These are phyloP conservation scores for Lucifuga dentata DNA, from an alignment of 2,113 vertebrate genomes.

Conservation along the genomic window DNA sequence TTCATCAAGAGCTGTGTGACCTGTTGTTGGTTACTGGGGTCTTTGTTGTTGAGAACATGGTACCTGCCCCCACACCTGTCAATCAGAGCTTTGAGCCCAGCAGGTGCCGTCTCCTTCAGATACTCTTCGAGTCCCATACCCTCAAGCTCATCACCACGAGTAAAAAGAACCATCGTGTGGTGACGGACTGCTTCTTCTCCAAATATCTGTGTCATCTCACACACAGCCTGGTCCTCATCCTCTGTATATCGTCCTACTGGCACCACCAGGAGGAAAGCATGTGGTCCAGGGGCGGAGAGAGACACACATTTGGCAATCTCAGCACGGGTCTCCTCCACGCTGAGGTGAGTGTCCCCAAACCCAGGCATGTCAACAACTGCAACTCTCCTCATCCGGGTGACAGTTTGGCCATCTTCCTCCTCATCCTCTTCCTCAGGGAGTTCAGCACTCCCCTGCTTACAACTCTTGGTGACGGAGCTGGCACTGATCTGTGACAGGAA, in stretches of 20 bases:
- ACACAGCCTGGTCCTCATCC: constrained; percentile 61
- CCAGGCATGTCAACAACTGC: constrained; percentile 82
- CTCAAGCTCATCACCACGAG: constrained; percentile 78
- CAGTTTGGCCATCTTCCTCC: constrained; percentile 4
- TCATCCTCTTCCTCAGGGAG: constrained; percentile 36
- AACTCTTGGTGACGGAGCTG: constrained; percentile 78
- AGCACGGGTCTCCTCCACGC: constrained; percentile 55
- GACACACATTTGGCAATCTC: constrained; percentile 80
- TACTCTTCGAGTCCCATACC: constrained; percentile 68
- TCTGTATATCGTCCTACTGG: constrained; percentile 82
- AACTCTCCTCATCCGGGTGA: constrained; percentile 32
- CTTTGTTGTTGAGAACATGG: constrained; percentile 82
- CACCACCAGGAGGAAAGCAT: constrained; percentile 82
- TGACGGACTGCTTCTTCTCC: constrained; percentile 70
- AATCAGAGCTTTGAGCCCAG: constrained; percentile 71
- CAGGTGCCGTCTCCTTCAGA: constrained; percentile 64
- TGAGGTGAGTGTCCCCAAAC: constrained; percentile 81
- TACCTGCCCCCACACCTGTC: constrained; percentile 78
- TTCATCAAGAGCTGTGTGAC: constrained; percentile 74
- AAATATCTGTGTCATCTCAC: constrained; percentile 73
- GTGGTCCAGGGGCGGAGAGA: constrained; percentile 77
- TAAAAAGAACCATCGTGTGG: constrained; percentile 83
- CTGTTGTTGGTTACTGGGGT: constrained; percentile 62
- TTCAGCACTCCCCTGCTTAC: constrained; percentile 63
- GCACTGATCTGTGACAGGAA: constrained; percentile 77